Base-by-base conservation (phyloP, 2,888 invertebrate genomes). In the Gymnoscelis rufifasciata region DNA sequence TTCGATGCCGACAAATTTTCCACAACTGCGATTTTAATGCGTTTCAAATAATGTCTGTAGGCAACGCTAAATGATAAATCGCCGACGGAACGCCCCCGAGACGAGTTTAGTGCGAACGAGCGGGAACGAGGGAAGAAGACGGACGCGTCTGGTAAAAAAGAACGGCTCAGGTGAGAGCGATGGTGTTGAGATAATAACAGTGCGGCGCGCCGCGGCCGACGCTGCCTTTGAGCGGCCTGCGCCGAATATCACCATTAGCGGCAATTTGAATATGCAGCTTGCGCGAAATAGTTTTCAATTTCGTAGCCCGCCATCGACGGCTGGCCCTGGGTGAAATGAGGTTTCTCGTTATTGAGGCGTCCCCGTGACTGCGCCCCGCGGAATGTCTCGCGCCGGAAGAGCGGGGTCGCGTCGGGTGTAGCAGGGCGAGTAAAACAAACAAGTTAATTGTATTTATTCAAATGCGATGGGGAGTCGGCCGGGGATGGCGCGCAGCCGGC, bases 141-240 rank as follows among this genome's bases (percentile, higher is more conserved):
- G 70, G 77, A 75, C 63, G 70, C 62, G 78, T 81, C 79, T 81
- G 75, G 66, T 74, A 81, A 83, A 86, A 88, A 87, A 87, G 79
- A 84, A 83, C 71, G 73, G 71, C 68, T 78, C 71, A 83, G 81
- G 79, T 79, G 81, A 79, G 81, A 48, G 82, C 74, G 83, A 79
- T 84, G 84, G 84, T 88, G 86, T 84, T 83, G 86, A 86, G 88
- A 86, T 89, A 88, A 88, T 89, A 83, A 89, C 87, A 84, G 84
- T 78, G 83, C 79, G 68, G 72, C 64, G 69, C 54, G 62, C 68
- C 63, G 73, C 71, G 61, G 66, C 59, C 65, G 57, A 66, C 62
- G 26, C 56, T 59, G 66, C 74, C 83, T 86, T 87, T 84, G 82
- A 77, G 67, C 68, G 78, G 66, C 68, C 75, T 76, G 75, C 75